Evolutionary conservation across 2,113 vertebrate species (phyloP).

Genomic region (Calonectris borealis): DNA sequence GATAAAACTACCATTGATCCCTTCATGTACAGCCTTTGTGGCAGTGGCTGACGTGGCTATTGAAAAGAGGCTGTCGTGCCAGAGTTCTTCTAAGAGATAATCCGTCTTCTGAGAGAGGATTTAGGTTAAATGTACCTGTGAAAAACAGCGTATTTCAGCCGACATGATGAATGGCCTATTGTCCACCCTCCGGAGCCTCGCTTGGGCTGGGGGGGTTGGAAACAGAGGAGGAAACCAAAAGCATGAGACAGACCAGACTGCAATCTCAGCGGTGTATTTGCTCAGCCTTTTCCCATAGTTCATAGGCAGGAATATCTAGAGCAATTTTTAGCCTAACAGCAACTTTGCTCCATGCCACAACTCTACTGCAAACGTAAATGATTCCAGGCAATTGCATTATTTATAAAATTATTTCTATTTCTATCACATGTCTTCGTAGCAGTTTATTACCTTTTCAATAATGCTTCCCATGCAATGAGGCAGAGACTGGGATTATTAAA

Average conservation of each 20-base stretch:
- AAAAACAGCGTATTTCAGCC: slow-evolving; percentile 30
- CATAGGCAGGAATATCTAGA: neutral
- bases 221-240: neutral
- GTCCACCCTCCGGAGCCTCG: neutral
- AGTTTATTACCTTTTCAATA: slow-evolving; percentile 23
- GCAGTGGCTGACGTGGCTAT: slow-evolving; percentile 27
- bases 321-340: neutral
- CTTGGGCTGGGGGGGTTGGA: neutral
- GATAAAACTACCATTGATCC: slow-evolving; percentile 65
- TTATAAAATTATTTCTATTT: slow-evolving; percentile 51
- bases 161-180: slow-evolving; percentile 56
- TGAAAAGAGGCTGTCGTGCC: slow-evolving; percentile 47
- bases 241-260: neutral
- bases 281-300: neutral
- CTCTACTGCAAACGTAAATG: neutral
- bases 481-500: slow-evolving; percentile 17
- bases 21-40: slow-evolving; percentile 58
- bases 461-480: neutral
- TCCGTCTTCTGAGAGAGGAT: slow-evolving; percentile 55
- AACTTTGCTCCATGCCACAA: neutral
- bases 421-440: neutral
- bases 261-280: neutral
- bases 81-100: slow-evolving; percentile 57
- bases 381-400: neutral
- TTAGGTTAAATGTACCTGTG: slow-evolving; percentile 61